Percentiles rank a stretch among this genome's conserved stretches.
phyloP scores from a whole-genome alignment of 2,888 invertebrate genomes.

The Barypeithes pellucidus region DNA sequence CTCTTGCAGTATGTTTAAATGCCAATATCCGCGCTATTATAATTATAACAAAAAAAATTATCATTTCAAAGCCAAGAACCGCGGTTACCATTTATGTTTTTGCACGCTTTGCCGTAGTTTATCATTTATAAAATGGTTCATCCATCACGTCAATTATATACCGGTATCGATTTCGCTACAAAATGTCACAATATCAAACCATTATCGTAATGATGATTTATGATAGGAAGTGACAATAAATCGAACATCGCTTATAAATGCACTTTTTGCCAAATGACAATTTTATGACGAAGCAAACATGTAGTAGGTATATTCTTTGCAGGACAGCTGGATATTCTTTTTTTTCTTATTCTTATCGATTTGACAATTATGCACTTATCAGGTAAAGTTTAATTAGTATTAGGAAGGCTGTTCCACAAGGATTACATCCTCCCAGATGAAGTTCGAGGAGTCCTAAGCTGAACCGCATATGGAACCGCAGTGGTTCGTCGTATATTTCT shows the following conservation, averaged over 20 bases:
- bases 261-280: neutral
- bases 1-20: too few species aligned
- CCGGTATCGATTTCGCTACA: neutral
- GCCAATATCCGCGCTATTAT: conserved; percentile 3
- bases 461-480: too few species aligned
- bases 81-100: neutral
- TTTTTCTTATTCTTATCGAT: too few species aligned
- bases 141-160: conserved; percentile 1
- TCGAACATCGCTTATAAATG: neutral
- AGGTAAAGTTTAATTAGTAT: too few species aligned
- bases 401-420: too few species aligned
- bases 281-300: too few species aligned
- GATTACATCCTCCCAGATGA: too few species aligned
- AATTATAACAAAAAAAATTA: neutral
- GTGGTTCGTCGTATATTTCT: too few species aligned
- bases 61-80: neutral
- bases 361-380: too few species aligned
- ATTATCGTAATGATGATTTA: conserved; percentile 5
- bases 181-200: conserved; percentile 3
- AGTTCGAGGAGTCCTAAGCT: too few species aligned
- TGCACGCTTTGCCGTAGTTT: neutral
- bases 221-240: neutral
- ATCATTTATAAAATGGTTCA: neutral
- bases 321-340: too few species aligned
- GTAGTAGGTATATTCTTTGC: too few species aligned